These are phyloP conservation scores for Hypotaenidia okinawae DNA, from an alignment of 2,797 vertebrate species.

Conservation along the genomic window DNA sequence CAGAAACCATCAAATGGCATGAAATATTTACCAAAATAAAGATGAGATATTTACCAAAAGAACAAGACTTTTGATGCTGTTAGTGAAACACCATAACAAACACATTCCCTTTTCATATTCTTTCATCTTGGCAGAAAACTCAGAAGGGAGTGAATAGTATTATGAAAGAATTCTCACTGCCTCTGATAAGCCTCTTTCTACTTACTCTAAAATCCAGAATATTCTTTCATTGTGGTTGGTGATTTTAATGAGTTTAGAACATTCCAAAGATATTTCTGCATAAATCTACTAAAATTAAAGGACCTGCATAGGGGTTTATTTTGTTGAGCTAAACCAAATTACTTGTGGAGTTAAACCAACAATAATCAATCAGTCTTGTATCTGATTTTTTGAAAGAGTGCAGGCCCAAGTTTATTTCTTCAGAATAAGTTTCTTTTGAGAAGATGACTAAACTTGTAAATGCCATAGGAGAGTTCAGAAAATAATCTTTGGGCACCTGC, in stretches of 20 bases:
- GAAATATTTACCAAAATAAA: slow-evolving; percentile 19
- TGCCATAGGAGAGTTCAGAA: neutral
- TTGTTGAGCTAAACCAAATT: neutral
- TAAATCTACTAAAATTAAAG: neutral
- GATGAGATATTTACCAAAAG: slow-evolving; percentile 14
- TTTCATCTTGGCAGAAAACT: neutral
- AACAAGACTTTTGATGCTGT: neutral
- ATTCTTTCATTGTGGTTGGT: neutral
- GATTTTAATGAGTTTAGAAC: neutral
- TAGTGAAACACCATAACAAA: neutral
- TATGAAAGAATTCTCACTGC: neutral
- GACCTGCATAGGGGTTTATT: neutral
- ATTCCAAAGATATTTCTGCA: neutral
- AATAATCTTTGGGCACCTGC: neutral
- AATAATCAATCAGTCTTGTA: neutral
- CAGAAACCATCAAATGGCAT: neutral
- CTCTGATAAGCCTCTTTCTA: neutral
- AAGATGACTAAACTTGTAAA: neutral
- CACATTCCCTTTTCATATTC: neutral
- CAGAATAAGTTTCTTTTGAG: neutral
- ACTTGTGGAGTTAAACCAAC: neutral
- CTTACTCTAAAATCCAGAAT: neutral
- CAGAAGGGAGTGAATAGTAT: neutral
- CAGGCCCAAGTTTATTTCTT: neutral
- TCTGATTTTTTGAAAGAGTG: neutral